A percentile compares a stretch with the other conserved stretches of the same genome.
These are phyloP conservation scores for Euglossa dilemma DNA, from an alignment of 1,140 invertebrate species.

Conservation along the genomic window DNA sequence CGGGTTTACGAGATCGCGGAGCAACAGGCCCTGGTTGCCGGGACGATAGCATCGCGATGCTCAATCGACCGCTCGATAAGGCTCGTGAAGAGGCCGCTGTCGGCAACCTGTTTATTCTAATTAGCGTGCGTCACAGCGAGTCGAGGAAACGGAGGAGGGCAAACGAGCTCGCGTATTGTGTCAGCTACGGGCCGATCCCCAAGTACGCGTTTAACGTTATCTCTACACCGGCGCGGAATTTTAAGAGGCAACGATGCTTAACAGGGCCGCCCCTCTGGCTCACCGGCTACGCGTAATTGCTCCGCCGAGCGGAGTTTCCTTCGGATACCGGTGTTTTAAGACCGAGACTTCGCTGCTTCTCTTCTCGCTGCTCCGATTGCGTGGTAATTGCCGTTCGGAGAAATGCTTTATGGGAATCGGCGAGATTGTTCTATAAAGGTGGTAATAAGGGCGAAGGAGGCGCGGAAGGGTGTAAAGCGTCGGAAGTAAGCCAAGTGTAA, in stretches of 20 bases:
- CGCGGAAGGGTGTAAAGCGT: not conserved
- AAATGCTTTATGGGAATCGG: not conserved
- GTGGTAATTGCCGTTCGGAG: not conserved
- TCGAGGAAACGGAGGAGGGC: not conserved
- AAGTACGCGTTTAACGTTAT: not conserved
- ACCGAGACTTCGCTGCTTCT: not conserved
- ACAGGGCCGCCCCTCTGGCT: not conserved
- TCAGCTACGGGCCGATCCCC: not conserved
- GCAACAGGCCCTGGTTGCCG: constrained; percentile 42
- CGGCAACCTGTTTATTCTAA: constrained; percentile 68
- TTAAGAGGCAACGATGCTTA: not conserved
- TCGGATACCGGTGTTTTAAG: not conserved
- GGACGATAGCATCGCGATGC: constrained; percentile 61
- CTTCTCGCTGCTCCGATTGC: not conserved
- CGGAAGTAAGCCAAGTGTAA: not conserved
- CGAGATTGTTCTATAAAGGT: not conserved
- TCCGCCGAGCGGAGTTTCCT: not conserved
- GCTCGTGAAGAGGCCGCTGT: constrained; percentile 46
- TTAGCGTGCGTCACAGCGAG: constrained; percentile 39
- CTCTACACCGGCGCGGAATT: constrained; percentile 20
- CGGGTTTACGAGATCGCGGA: constrained; percentile 62
- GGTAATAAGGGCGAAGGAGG: not conserved
- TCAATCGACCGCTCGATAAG: constrained; percentile 62
- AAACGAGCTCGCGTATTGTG: constrained; percentile 14
- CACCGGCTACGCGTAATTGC: constrained; percentile 6